Base-by-base conservation (phyloP, 1,140 invertebrate species). In the Lysiphlebus fabarum region DNA sequence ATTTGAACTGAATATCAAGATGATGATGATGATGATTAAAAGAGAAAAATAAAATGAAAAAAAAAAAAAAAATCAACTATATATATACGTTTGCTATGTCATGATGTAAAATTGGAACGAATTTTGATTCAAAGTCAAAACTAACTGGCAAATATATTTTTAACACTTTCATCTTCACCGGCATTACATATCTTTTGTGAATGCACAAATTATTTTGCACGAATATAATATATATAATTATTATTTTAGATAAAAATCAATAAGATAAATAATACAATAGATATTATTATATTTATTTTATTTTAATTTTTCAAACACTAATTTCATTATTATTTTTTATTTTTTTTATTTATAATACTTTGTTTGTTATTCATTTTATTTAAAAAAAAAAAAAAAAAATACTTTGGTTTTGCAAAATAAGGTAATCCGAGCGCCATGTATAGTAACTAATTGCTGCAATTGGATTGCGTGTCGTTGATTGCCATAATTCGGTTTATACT, bases 401-500 rank as follows among this genome's bases (percentile, higher is more conserved):
- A 45, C 12, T n/a, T n/a, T 45, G 44, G 26, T 56, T 56, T 56
- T 56, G 44, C 54, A 43, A 56, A 56, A 56, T 33, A 33, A 47
- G 43, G 54, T 56, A 56, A 56, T 56, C 54, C 44, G 54, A 56
- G 54, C 54, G 54, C 40, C 42, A 36, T 53, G 26, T 17, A 44
- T 26, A 34, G 54, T 26, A 34, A 45, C 38, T 56, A 56, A 56
- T 56, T 56, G 54, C 54, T 9, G 54, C 54, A 56, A 56, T 56
- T 44, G 54, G 42, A 56, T 56, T 56, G 54, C 54, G 54, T 56
- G 54, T 56, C 43, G 43, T 17, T 56, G 54, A 56, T 56, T 56
- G 43, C 54, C 54, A 43, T 34, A 56, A 56, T 56, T 56, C 54
- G 43, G 54, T 7, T 7, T 26, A 14, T 17, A 38, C 34, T 26